Conservation (phyloP, 2,113 vertebrate genomes). For the Corapipo altera region DNA sequence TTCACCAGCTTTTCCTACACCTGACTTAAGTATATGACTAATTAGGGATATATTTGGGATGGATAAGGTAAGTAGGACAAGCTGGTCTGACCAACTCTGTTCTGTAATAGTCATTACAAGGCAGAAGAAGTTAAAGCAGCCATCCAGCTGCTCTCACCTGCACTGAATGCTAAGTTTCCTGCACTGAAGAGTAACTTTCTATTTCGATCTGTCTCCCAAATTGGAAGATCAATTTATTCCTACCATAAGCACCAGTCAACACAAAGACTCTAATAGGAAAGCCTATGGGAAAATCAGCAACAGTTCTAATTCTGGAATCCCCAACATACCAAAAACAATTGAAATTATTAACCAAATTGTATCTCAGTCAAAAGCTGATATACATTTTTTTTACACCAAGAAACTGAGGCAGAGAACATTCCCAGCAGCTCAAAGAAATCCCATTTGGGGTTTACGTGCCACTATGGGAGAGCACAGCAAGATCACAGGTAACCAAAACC, state of each 20-base stretch:
- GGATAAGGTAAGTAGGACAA: background rate
- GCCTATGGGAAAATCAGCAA: background rate
- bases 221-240: background rate
- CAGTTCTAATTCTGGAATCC: background rate
- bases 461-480: background rate
- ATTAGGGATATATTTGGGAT: background rate
- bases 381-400: background rate
- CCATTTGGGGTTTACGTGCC: background rate
- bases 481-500: background rate
- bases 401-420: background rate
- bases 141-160: background rate
- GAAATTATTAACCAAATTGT: background rate
- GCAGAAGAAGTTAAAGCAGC: background rate
- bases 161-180: background rate
- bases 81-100: background rate
- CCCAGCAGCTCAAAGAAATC: background rate
- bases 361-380: background rate
- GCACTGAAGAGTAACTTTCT: background rate
- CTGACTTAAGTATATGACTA: background rate
- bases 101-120: background rate
- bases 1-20: background rate
- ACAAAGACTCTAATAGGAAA: background rate
- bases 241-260: background rate
- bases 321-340: background rate
- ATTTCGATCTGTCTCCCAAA: background rate